Base-by-base conservation (phyloP, 2,888 invertebrate species). In the Limenitis arthemis region DNA sequence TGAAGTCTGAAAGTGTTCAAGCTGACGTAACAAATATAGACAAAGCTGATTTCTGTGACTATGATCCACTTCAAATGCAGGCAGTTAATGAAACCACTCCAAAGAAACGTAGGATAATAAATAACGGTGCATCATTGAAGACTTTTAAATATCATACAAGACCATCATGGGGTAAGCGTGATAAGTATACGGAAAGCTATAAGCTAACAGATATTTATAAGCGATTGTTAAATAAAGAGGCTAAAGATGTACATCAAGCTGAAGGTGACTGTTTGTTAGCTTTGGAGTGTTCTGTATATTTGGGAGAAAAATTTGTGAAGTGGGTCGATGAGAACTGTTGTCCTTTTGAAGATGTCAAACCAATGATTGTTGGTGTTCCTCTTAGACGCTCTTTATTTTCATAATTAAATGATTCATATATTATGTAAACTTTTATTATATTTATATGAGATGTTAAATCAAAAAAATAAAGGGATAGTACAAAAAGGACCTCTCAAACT, bases 201-300 rank as follows among this genome's bases (percentile, higher is more conserved):
- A 89, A 87, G 69, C 70, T 93, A 7, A 64, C 59, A 4, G 75
- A 88, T 47, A 71, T 93, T 12, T 91, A 89, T 67, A 73, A 87
- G 51, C 79, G 90, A 46, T 68, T 89, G 8, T 77, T 90, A 12
- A 77, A 79, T 0, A 73, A 73, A 9, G 62, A 72, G 0, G 75
- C 88, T 0, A 46, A 66, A 2, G 70, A 81, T 53, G 79, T 87
- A 1, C 93, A 94, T 67, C 79, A 84, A 41, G 93, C 94, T 1
- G 93, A 93, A 66, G 87, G 78, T 40, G 94, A 94, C 72, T 91
- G 91, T 11, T 60, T 87, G 0, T 86, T 89, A 73, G 75, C 92
- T 9, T 70, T 92, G 33, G 86, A 88, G 60, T 88, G 91, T 59
- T 86, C 90, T 3, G 83, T 88, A 1, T 79, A 78, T 8, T 70